Evolutionary conservation across 2,113 vertebrate species (phyloP), one percentile per base, ranked within the genome.

Genomic region (Mustela nigripes): DNA sequence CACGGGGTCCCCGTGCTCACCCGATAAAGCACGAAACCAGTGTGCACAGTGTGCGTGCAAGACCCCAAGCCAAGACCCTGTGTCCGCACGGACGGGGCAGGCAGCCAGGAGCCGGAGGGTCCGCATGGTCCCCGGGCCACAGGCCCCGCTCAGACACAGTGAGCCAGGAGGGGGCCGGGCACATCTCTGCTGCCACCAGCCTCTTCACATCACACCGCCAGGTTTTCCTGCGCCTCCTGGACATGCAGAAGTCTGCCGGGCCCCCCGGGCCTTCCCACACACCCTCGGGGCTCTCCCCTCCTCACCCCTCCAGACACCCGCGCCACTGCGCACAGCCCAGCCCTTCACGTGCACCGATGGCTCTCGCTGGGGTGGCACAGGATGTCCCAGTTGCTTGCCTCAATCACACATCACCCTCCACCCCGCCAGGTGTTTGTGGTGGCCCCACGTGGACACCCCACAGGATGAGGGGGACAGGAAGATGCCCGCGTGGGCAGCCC

Each of bases 281-380:
- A 2, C 9, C 36, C 73, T 42, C 65, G 3, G 76, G 16, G 48
- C 62, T n/a, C 53, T 62, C 33, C 48, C 1, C 78, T 4, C 7
- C 58, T 18, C 2, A 2, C 14, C 76, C 22, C 19, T 28, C 45
- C 78, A 45, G 26, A 5, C 9, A 12, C n/a, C 63, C 42, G 3
- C 0, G 0, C 33, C 18, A 24, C 67, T 15, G 48, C 53, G 12
- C 69, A 0, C 28, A 7, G n/a, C 16, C 78, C 76, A 3, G 14
- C 36, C 45, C 14, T 14, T 11, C 2, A 0, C 1, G 1, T 14
- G 53, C 53, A 18, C 5, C 1, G 4, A 22, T 0, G 1, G 19
- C n/a, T 62, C 69, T 63, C 1, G 45, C 42, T 28, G 3, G 4
- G 0, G 19, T 19, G 42, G 28, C 11, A 33, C 11, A 33, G 62